Conservation (phyloP, 1,140 invertebrate species). For the Pseudomyrmex sp. region DNA sequence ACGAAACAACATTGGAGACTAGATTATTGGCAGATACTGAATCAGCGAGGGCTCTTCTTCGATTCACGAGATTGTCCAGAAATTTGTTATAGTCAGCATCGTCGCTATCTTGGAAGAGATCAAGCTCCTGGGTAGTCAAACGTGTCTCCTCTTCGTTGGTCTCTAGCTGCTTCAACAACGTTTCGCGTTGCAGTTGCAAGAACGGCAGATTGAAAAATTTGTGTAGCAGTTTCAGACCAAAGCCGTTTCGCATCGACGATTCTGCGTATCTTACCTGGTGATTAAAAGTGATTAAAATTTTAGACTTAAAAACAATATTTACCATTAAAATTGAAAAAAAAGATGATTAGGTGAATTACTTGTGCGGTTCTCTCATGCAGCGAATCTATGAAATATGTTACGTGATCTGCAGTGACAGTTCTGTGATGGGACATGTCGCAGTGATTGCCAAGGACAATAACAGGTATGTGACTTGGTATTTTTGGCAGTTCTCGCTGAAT, state of each 20-base stretch:
- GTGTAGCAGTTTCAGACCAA: constrained; percentile 96
- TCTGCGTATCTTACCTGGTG: constrained; percentile 94
- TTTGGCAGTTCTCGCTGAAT: constrained; percentile 94
- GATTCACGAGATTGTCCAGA: constrained; percentile 90
- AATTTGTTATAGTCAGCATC: constrained; percentile 96
- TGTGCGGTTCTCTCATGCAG: constrained; percentile 83
- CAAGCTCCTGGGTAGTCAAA: constrained; percentile 93
- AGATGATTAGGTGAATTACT: constrained; percentile 68
- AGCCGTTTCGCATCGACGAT: constrained; percentile 98
- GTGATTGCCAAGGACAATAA: constrained; percentile 97
- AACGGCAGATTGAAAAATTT: constrained; percentile 99
- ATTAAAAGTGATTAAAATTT: constrained; percentile 76
- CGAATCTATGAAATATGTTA: constrained; percentile 89
- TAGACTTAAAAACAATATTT: not conserved
- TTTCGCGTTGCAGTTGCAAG: constrained; percentile 95
- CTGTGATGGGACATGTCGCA: constrained; percentile 98
- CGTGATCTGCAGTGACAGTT: constrained; percentile 90
- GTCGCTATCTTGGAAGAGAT: constrained; percentile 92
- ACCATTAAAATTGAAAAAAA: not conserved
- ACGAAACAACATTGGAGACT: constrained; percentile 79
- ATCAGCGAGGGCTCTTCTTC: constrained; percentile 90
- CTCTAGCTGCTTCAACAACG: constrained; percentile 94
- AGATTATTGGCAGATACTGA: constrained; percentile 82
- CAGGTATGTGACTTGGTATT: constrained; percentile 94
- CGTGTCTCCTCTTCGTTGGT: constrained; percentile 94